These are phyloP conservation scores for Notechis scutatus DNA, from an alignment of 2,113 vertebrate genomes.

Conservation along the genomic window DNA sequence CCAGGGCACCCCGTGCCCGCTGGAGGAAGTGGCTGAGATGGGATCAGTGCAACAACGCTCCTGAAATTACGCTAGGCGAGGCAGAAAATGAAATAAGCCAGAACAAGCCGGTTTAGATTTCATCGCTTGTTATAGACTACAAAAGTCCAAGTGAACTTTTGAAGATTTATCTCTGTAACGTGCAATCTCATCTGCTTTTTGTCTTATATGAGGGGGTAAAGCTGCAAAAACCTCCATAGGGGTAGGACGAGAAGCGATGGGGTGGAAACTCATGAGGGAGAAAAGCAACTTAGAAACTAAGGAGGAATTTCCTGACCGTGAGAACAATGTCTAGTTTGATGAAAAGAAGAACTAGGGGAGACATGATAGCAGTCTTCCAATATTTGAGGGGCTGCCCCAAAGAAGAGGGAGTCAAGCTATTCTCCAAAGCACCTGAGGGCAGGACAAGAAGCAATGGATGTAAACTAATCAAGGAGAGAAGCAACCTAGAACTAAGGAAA, in stretches of 20 bases:
- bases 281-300: no score
- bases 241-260: neutral
- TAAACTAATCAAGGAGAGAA: no score
- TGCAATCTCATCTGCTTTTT: neutral
- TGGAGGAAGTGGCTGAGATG: accelerated
- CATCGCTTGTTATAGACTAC: neutral
- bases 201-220: neutral
- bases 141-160: neutral
- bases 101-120: neutral
- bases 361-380: no score
- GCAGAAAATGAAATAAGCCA: neutral
- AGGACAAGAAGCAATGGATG: neutral
- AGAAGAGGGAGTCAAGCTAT: no score
- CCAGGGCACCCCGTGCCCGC: neutral
- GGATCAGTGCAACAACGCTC: neutral
- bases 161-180: neutral
- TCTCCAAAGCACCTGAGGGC: no score
- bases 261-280: no score
- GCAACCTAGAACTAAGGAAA: no score
- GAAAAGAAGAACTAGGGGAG: no score
- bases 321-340: no score
- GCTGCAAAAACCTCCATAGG: neutral
- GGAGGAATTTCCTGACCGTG: no score
- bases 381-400: no score
- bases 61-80: neutral